Evolutionary conservation across 2,888 invertebrate species (phyloP).

Genomic region (Parapristionchus giblindavisi): DNA sequence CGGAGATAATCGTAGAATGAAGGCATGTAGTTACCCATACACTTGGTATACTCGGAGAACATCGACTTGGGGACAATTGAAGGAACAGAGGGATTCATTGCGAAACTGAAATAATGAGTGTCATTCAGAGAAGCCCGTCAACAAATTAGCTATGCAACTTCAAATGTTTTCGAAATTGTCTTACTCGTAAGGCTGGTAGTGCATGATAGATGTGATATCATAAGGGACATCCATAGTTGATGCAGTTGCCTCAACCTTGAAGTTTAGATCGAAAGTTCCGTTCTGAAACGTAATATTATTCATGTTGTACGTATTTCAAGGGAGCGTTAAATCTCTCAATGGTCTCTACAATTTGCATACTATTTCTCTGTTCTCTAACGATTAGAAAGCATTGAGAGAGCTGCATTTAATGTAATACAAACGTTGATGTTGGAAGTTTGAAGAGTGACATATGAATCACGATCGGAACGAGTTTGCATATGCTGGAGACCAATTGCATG

Average conservation of each 20-base stretch:
- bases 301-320: not conserved
- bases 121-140: not conserved
- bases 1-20: slow-evolving; percentile 34
- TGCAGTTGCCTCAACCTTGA: slow-evolving; percentile 30
- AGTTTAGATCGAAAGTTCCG: slow-evolving; percentile 34
- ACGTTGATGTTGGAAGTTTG: slow-evolving; percentile 28
- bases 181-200: slow-evolving; percentile 31
- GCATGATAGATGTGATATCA: slow-evolving; percentile 37
- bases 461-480: slow-evolving; percentile 30
- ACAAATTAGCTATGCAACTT: not conserved
- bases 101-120: slow-evolving; percentile 10
- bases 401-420: not conserved
- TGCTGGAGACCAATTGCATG: slow-evolving; percentile 30
- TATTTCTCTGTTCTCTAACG: too few species aligned
- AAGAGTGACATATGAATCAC: slow-evolving; percentile 30
- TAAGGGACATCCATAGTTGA: slow-evolving; percentile 19
- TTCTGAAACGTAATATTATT: not conserved
- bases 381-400: not conserved
- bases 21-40: slow-evolving; percentile 36
- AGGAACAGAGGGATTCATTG: slow-evolving; percentile 13
- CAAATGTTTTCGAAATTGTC: not conserved
- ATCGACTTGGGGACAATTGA: slow-evolving; percentile 33
- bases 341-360: too few species aligned
- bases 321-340: too few species aligned
- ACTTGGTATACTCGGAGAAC: slow-evolving; percentile 34